Evolutionary conservation across 92 coral and sea anemone genomes (phyloP).

Genomic region (Galaxea fascicularis): DNA sequence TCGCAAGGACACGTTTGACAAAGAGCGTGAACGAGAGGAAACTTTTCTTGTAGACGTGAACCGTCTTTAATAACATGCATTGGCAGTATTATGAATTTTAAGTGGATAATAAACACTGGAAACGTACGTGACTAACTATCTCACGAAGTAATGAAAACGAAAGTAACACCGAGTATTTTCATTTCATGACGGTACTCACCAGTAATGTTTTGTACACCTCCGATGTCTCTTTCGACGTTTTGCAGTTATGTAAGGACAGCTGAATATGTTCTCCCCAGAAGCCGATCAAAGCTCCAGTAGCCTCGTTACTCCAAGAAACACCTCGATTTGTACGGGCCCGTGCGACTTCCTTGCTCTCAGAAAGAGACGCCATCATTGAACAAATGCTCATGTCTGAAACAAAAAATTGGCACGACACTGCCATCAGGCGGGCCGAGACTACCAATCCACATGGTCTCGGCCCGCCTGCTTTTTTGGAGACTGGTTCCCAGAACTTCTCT

Average conservation of each 20-base stretch:
- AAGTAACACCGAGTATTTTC: no score
- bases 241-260: not conserved
- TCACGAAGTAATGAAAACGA: no score
- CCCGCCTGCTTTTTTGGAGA: no score
- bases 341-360: not conserved
- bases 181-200: not conserved
- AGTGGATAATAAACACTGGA: no score
- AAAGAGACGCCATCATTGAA: not conserved
- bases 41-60: no score
- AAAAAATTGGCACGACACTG: not conserved
- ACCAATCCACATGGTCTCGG: conserved; percentile 5
- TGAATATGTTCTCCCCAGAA: not conserved
- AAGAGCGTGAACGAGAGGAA: no score
- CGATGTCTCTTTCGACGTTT: not conserved
- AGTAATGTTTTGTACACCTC: not conserved
- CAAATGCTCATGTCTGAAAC: not conserved
- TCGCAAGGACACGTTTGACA: no score
- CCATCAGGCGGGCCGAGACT: not conserved
- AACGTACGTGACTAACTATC: no score
- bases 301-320: not conserved
- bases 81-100: no score
- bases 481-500: not conserved
- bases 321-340: not conserved
- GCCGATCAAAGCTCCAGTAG: not conserved
- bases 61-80: no score